phyloP scores from a whole-genome alignment of 1,140 invertebrate species.

The Drosophila ambigua region DNA sequence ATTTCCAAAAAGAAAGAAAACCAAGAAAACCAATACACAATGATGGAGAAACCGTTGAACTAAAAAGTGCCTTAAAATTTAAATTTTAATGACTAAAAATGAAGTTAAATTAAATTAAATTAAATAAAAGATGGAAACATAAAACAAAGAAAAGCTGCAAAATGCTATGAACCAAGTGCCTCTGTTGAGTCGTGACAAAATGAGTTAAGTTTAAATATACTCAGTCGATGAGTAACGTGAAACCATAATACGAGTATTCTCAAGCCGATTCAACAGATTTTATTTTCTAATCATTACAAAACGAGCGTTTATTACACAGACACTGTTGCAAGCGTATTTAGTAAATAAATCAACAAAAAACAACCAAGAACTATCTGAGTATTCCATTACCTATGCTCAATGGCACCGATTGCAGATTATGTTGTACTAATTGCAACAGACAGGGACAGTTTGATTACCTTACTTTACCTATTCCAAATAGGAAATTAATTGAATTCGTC shows the following conservation, averaged over 20 bases:
- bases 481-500: no score
- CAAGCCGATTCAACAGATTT: slow-evolving; percentile 41
- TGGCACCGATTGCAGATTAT: no score
- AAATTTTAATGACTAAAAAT: slow-evolving; percentile 60
- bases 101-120: slow-evolving; percentile 1
- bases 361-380: slow-evolving; percentile 9
- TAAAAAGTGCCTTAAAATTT: slow-evolving; percentile 69
- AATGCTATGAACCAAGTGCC: slow-evolving; percentile 44
- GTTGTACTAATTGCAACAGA: no score
- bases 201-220: slow-evolving; percentile 23
- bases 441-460: no score
- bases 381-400: no score
- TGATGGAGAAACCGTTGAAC: slow-evolving; percentile 49
- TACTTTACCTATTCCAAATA: no score
- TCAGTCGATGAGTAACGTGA: slow-evolving; percentile 24
- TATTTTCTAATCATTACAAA: slow-evolving; percentile 61
- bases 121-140: slow-evolving; percentile 23
- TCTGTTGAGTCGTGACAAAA: slow-evolving; percentile 43
- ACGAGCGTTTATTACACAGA: slow-evolving; percentile 69
- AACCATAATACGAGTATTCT: slow-evolving; percentile 32
- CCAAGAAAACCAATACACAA: slow-evolving; percentile 48
- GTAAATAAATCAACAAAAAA: slow-evolving; percentile 71
- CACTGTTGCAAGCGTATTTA: slow-evolving; percentile 80
- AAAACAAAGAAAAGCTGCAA: slow-evolving; percentile 17
- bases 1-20: slow-evolving; percentile 69